Base-by-base conservation (phyloP, 2,797 vertebrate genomes). In the Phalanger gymnotis region DNA sequence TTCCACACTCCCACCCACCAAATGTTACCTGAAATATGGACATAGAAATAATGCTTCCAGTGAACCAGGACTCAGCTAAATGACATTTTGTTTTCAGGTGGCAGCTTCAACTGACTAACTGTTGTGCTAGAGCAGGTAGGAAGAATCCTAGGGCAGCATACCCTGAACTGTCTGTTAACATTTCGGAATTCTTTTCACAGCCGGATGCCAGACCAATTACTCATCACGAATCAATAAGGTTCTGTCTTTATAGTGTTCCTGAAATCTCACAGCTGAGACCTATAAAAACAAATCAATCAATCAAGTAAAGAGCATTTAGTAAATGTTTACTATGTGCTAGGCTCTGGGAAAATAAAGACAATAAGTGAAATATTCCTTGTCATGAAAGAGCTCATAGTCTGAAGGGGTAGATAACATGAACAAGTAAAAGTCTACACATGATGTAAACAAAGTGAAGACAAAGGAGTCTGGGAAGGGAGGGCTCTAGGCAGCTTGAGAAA, bases 231-330 rank as follows among this genome's bases (percentile, higher is more conserved):
- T 87, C 73, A 87, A 87, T 87, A 51, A 47, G 40, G 40, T 51
- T 87, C 40, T 87, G 47, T 87, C 40, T 87, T 87, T 47, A 51
- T 87, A 87, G 73, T 87, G 11, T 27, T 47, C 40, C 40, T 47
- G 73, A 87, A 87, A 51, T 51, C 40, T 87, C 73, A 51, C 73
- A 87, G 73, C 73, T 87, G 73, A 87, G 73, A 87, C 73, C 40
- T 87, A 87, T 87, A 87, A 87, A 87, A 87, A 87, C 73, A 87
- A 87, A 87, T 87, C 73, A 87, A 87, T 87, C 73, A 87, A 87
- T 87, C 73, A 87, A 87, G 22, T 87, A 87, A 87, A 87, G 40
- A 87, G 73, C 40, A 87, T 87, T 87, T 87, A 87, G 73, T 87
- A 87, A 87, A 87, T 87, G 73, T 87, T 87, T 87, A 87, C 73